A percentile compares a stretch with the other conserved stretches of the same genome.
These are phyloP conservation scores for Ameiurus melas DNA, from an alignment of 2,113 vertebrate species.

Conservation along the genomic window DNA sequence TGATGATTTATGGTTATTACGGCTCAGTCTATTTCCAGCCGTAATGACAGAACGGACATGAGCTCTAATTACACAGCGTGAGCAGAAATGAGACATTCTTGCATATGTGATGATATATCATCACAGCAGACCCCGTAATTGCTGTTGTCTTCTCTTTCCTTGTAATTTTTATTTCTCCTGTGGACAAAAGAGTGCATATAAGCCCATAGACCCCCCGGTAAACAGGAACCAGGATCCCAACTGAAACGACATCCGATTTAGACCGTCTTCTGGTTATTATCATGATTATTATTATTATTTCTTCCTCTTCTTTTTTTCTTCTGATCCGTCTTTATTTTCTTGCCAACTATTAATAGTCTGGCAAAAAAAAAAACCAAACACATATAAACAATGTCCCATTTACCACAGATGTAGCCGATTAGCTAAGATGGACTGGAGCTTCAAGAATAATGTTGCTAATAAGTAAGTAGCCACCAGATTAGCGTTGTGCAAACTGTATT, in stretches of 20 bases:
- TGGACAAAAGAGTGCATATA: conserved; percentile 3
- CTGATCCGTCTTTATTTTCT: not conserved
- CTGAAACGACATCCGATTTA: not conserved
- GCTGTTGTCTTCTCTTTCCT: conserved; percentile 22
- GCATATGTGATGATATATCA: conserved; percentile 37
- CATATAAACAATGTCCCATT: not conserved
- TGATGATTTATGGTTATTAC: conserved; percentile 19
- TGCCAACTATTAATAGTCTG: not conserved
- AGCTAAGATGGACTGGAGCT: not conserved
- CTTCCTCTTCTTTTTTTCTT: not conserved
- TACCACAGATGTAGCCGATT: not conserved
- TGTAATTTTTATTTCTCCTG: conserved; percentile 20
- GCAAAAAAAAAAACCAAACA: not conserved
- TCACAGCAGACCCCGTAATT: conserved; percentile 11
- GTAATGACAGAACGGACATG: conserved; percentile 28
- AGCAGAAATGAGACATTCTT: conserved; percentile 29
- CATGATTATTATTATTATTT: not conserved
- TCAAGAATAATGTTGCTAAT: not conserved
- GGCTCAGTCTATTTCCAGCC: conserved; percentile 13
- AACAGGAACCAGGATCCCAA: conserved; percentile 3
- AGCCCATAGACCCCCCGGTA: not conserved
- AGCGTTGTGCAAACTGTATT: not conserved
- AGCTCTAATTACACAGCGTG: conserved; percentile 23
- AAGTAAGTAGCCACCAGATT: not conserved
- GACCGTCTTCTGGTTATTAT: not conserved